A percentile compares a stretch with the other conserved stretches of the same genome.
Conservation (phyloP, 2,113 vertebrate genomes). For the Tyto alba region DNA sequence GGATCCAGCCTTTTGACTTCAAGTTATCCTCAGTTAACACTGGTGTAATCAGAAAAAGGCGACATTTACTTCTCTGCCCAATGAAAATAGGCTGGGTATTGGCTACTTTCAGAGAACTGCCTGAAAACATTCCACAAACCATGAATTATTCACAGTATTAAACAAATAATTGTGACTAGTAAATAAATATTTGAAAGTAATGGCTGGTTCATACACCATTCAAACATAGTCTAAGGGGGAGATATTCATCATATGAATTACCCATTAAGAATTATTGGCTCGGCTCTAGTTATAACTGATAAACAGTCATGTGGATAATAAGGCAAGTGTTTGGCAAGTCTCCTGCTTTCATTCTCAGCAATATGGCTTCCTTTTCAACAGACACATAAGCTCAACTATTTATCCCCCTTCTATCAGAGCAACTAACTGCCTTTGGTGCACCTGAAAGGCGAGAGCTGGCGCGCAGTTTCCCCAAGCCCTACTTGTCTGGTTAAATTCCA, state of each 20-base stretch:
- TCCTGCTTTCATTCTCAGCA: conserved; percentile 43
- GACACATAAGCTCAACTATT: conserved; percentile 33
- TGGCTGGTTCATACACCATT: conserved; percentile 46
- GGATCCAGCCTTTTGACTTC: conserved; percentile 54
- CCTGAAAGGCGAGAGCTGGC: conserved; percentile 38
- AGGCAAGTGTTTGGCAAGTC: conserved; percentile 45
- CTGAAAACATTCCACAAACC: conserved; percentile 55
- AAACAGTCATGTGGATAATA: conserved; percentile 54
- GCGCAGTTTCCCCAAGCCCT: neutral
- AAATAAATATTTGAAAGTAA: conserved; percentile 67
- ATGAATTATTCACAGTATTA: conserved; percentile 61
- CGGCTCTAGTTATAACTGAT: conserved; percentile 48
- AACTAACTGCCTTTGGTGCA: conserved; percentile 24
- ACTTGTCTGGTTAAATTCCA: conserved; percentile 64
- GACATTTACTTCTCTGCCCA: conserved; percentile 44
- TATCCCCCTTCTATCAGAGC: neutral
- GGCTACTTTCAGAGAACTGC: conserved; percentile 52
- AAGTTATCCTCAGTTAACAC: conserved; percentile 64
- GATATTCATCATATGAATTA: conserved; percentile 64
- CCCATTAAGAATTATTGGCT: conserved; percentile 60
- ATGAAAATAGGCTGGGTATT: conserved; percentile 51
- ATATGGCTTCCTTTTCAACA: conserved; percentile 53
- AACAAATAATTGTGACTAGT: conserved; percentile 66
- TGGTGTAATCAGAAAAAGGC: conserved; percentile 53
- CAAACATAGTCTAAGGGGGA: conserved; percentile 33